Conservation (phyloP, 2,888 invertebrate genomes). For the Frankliniella fusca region DNA sequence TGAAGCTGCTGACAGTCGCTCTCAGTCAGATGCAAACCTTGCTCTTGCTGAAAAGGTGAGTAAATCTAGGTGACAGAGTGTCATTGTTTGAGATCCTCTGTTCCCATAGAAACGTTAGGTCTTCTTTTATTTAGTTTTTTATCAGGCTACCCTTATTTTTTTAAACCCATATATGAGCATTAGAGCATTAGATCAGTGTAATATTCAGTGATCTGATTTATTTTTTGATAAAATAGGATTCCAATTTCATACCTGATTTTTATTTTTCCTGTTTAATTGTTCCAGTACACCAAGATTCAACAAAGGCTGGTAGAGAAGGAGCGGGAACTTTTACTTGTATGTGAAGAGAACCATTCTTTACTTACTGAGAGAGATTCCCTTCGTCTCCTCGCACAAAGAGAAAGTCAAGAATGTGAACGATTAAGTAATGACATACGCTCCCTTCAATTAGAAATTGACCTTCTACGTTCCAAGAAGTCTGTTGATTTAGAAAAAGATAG, state of each 20-base stretch:
- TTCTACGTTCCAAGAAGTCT: neutral
- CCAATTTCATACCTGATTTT: neutral
- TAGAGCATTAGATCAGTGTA: neutral
- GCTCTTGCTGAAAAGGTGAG: conserved; percentile 11
- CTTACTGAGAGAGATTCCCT: neutral
- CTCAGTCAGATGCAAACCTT: neutral
- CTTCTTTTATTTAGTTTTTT: neutral
- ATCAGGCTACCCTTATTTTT: neutral
- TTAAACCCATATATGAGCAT: neutral
- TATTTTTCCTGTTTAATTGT: neutral
- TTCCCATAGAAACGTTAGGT: neutral
- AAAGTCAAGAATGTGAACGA: neutral
- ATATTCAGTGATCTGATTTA: neutral
- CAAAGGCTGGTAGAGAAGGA: neutral
- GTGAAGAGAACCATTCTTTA: conserved; percentile 11
- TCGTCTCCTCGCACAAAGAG: neutral
- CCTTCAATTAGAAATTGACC: neutral
- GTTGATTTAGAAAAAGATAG: neutral
- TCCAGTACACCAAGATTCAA: neutral
- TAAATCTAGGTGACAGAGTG: neutral
- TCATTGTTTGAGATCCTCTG: neutral
- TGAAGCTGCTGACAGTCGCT: conserved; percentile 15
- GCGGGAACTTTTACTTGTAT: neutral
- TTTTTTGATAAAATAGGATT: neutral
- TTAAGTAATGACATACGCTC: neutral